Percentiles rank a stretch among this genome's conserved stretches.
These are phyloP conservation scores for Cephus nigrinus DNA, from an alignment of 2,888 invertebrate genomes.

Conservation along the genomic window DNA sequence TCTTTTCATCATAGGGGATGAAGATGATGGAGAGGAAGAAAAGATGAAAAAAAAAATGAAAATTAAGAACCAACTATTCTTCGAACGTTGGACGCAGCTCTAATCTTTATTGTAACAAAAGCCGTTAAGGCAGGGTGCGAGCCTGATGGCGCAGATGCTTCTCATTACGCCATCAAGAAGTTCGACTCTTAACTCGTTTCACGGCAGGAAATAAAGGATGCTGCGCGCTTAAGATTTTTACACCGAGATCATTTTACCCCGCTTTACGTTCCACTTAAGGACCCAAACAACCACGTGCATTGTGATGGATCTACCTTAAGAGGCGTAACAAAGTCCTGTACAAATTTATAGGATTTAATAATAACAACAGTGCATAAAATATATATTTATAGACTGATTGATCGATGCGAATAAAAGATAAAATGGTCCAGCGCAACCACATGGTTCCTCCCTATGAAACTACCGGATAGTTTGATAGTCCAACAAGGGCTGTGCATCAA, in stretches of 20 bases:
- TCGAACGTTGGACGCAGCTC: background rate
- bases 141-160: slow-evolving; percentile 15
- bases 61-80: background rate
- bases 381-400: background rate
- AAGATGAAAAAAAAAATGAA: background rate
- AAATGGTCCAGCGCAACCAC: background rate
- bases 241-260: slow-evolving; percentile 3
- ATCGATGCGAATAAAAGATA: background rate
- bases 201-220: slow-evolving; percentile 12
- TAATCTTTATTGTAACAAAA: slow-evolving; percentile 13
- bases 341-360: background rate
- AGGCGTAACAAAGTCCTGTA: background rate
- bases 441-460: background rate
- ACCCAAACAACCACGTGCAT: background rate
- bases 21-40: background rate
- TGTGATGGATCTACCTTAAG: background rate
- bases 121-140: slow-evolving; percentile 7
- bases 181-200: slow-evolving; percentile 19
- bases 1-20: background rate
- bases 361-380: background rate
- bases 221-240: slow-evolving; percentile 16
- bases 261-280: slow-evolving; percentile 16
- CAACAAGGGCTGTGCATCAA: background rate
- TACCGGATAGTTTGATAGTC: background rate
- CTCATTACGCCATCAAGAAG: slow-evolving; percentile 20